Conservation (phyloP, 1,140 invertebrate genomes). For the Saccostrea glomerata region DNA sequence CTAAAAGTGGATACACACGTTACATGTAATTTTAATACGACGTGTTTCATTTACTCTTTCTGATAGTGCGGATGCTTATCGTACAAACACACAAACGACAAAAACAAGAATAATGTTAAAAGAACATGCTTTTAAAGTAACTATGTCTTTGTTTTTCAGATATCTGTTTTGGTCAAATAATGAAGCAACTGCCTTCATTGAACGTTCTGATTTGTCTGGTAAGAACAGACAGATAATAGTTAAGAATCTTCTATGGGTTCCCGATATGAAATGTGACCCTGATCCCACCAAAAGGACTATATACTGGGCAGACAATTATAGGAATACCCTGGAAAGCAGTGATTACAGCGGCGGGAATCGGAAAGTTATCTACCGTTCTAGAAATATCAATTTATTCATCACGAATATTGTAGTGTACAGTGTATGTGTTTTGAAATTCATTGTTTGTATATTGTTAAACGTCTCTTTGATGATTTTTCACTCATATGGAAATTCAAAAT, state of each 20-base stretch:
- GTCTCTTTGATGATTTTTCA: too few relatives aligned
- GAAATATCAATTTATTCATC: not conserved
- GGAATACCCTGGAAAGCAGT: slow-evolving; percentile 15
- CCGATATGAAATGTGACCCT: slow-evolving; percentile 12
- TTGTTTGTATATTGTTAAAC: too few relatives aligned
- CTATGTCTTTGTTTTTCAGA: not conserved
- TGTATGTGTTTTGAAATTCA: not conserved
- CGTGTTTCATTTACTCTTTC: too few relatives aligned
- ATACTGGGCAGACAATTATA: slow-evolving; percentile 21
- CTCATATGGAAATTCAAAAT: too few relatives aligned
- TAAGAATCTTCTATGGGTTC: not conserved
- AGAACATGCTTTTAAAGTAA: not conserved
- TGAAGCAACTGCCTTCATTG: not conserved
- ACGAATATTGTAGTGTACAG: not conserved
- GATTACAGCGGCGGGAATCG: not conserved
- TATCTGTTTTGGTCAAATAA: slow-evolving; percentile 34
- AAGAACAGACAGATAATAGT: slow-evolving; percentile 30
- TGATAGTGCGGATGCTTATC: too few relatives aligned
- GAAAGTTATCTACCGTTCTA: slow-evolving; percentile 14
- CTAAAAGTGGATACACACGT: too few relatives aligned
- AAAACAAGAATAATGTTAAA: too few relatives aligned
- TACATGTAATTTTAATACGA: too few relatives aligned
- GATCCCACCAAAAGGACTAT: not conserved
- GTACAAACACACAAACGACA: too few relatives aligned
- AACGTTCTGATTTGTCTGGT: not conserved